Evolutionary conservation across 2,113 vertebrate species (phyloP).

Genomic region (Hydrochoerus hydrochaeris): DNA sequence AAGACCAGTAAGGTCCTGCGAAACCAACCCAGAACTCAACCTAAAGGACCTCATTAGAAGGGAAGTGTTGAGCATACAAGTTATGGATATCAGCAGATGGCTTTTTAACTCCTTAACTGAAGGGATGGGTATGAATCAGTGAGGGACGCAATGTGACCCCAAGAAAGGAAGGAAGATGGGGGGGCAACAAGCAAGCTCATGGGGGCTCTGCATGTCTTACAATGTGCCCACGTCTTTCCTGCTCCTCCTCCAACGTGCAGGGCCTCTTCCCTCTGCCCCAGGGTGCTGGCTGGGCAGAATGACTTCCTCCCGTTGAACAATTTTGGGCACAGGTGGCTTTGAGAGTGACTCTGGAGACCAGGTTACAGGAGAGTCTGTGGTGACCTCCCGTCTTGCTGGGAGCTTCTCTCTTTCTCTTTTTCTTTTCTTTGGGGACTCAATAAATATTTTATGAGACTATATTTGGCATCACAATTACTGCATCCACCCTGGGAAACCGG

Average conservation of each 20-base stretch:
- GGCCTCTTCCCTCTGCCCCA: background rate
- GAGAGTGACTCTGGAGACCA: background rate
- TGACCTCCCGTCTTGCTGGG: background rate
- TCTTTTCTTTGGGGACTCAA: background rate
- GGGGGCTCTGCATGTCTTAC: no score
- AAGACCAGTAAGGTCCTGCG: background rate
- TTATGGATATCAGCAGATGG: background rate
- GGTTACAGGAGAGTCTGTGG: background rate
- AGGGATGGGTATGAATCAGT: background rate
- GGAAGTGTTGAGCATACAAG: background rate
- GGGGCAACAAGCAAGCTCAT: background rate
- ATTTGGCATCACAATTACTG: background rate
- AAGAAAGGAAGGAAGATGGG: accelerated
- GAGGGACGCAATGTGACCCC: background rate
- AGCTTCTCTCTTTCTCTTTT: background rate
- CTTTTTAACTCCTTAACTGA: background rate
- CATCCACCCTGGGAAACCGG: background rate
- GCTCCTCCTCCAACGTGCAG: background rate
- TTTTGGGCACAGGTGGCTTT: background rate
- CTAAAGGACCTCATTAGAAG: background rate
- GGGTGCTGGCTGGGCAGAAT: background rate
- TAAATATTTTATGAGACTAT: background rate
- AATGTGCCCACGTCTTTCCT: background rate
- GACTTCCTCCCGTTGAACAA: background rate
- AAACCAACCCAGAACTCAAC: background rate